Base-by-base conservation (phyloP, 2,888 invertebrate species). In the Fragum fragum region DNA sequence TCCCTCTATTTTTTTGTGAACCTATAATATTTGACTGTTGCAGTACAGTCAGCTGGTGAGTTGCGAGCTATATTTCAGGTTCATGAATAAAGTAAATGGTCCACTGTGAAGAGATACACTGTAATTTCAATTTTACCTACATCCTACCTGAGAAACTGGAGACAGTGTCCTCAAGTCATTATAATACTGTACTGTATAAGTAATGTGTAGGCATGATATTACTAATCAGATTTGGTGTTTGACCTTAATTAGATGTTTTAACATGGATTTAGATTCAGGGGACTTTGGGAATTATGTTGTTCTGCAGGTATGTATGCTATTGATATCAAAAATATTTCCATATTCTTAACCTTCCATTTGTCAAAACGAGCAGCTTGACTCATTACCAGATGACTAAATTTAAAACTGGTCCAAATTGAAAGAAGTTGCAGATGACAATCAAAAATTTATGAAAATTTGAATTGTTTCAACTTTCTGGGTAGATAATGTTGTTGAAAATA, bases 271-370 rank as follows among this genome's bases (percentile, higher is more conserved):
- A 23, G 66, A 66, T 16, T 66, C 14, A 23, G 66, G 66, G 14
- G 66, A 66, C 21, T 66, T 66, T 66, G 66, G 66, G 66, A 66
- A 66, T 66, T 66, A 66, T 66, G 66, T 66, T 1, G 42, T 42
- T 9, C 42, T 66, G 1, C 9, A 66, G 66, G 66, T 66, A 66
- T n/a, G 39, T 26, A n/a, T n/a, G n/a, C n/a, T n/a, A n/a, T n/a
- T n/a, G n/a, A n/a, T n/a, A n/a, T n/a, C n/a, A n/a, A n/a, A n/a
- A n/a, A n/a, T n/a, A n/a, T n/a, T n/a, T n/a, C n/a, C n/a, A n/a
- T n/a, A n/a, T n/a, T n/a, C n/a, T n/a, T n/a, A n/a, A n/a, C n/a
- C n/a, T n/a, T n/a, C n/a, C n/a, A n/a, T n/a, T n/a, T n/a, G n/a
- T n/a, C n/a, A n/a, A n/a, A n/a, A n/a, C n/a, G n/a, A n/a, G n/a